A percentile compares a stretch with the other conserved stretches of the same genome.
Evolutionary conservation across 2,113 vertebrate species (phyloP).

Genomic region (Fukomys damarensis): DNA sequence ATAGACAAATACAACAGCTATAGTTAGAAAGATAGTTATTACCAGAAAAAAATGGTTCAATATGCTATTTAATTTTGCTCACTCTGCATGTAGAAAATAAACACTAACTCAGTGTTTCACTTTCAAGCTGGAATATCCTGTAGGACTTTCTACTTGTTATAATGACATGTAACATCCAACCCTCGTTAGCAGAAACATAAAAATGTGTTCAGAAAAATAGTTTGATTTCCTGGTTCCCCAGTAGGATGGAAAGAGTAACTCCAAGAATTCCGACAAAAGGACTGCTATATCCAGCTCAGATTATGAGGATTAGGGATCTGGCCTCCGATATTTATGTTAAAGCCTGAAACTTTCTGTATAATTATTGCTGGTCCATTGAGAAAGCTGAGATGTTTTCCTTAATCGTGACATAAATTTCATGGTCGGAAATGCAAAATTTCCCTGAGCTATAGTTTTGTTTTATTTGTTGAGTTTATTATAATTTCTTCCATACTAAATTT

Average conservation of each 20-base stretch:
- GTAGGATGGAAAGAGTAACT: neutral
- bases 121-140: neutral
- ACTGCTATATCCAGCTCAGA: neutral
- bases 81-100: neutral
- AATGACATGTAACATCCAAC: neutral
- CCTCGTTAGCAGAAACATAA: conserved; percentile 10
- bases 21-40: neutral
- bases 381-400: neutral
- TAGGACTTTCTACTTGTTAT: neutral
- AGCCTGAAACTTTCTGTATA: neutral
- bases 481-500: neutral
- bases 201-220: conserved; percentile 15
- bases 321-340: neutral
- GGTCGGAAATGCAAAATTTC: neutral
- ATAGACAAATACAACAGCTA: neutral
- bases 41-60: neutral
- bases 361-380: neutral
- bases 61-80: neutral
- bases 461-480: neutral
- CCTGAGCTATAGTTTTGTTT: neutral
- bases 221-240: neutral
- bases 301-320: neutral
- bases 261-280: neutral
- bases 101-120: conserved; percentile 31
- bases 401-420: neutral